A percentile compares a stretch with the other conserved stretches of the same genome.
Evolutionary conservation across 64 coral and sea anemone species (phyloP).

Genomic region (Cladopsammia gracilis): DNA sequence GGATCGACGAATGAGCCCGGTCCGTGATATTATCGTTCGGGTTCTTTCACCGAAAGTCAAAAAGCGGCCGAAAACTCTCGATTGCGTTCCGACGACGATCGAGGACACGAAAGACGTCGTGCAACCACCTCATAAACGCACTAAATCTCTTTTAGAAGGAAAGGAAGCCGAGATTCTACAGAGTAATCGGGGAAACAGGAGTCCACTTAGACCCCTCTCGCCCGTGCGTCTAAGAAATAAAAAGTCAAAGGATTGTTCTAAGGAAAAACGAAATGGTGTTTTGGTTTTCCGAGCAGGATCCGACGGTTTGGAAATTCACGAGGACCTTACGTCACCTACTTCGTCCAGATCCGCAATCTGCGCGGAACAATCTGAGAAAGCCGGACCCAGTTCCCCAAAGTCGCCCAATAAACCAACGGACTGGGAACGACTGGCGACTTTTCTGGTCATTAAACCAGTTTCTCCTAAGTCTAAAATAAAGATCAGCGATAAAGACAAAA

Average conservation of each 20-base stretch:
- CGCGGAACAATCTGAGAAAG: not conserved
- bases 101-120: not conserved
- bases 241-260: constrained; percentile 2
- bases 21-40: constrained; percentile 79
- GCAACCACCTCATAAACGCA: constrained; percentile 18
- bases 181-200: not conserved
- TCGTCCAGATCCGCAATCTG: constrained; percentile 32
- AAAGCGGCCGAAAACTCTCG: constrained; percentile 90
- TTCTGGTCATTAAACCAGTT: constrained; percentile 82
- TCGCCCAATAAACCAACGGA: constrained; percentile 19
- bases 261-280: constrained; percentile 81
- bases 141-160: constrained; percentile 78
- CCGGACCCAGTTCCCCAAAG: constrained; percentile 6
- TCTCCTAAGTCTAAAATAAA: constrained; percentile 68
- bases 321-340: constrained; percentile 25
- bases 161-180: constrained; percentile 57
- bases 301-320: constrained; percentile 76
- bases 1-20: constrained; percentile 81
- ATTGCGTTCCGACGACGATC: constrained; percentile 24
- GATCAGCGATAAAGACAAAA: constrained; percentile 78
- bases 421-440: constrained; percentile 73
- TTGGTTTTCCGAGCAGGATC: constrained; percentile 76
- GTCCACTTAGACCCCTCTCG: constrained; percentile 48
- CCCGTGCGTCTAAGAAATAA: constrained; percentile 51
- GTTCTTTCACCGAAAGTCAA: constrained; percentile 86